Base-by-base conservation (phyloP, 2,113 vertebrate genomes). In the Casuarius casuarius region DNA sequence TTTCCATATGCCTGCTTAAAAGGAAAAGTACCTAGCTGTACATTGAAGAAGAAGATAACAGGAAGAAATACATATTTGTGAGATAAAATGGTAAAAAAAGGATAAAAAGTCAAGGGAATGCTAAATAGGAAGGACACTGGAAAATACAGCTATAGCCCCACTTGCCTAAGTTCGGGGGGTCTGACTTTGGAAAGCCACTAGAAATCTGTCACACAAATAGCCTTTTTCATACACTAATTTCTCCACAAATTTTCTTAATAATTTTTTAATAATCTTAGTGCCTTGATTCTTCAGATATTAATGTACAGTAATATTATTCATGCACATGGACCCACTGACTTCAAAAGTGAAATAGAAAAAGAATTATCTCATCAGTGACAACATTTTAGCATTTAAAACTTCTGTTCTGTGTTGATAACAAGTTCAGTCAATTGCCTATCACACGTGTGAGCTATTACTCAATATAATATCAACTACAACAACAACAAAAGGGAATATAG, bases 381-480 rank as follows among this genome's bases (percentile, higher is more conserved):
- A 63, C 4, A 48, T 78, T 91, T 87, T 56, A 63, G n/a, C 75
- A 49, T 79, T 82, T 81, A 92, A 89, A 95, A 40, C 17, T 31
- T 70, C 71, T 79, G 12, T 58, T 94, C 52, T 95, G 5, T 86
- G 26, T 62, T 91, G 46, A 74, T 65, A 77, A 85, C 92, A 73
- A 91, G 85, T 95, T 92, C 71, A 85, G 63, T 40, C 26, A 77
- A 54, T 93, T 93, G 51, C 25, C 46, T 91, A 59, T 38, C 13
- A 89, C 1, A 4, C 16, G 90, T 86, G 52, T 75, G 74, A 87
- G 70, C n/a, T 84, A 71, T 93, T 93, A 82, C 16, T 14, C 54
- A 89, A 71, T 93, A 91, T 86, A 94, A 78, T 1, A 92, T 18
- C 54, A 91, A 70, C 18, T 46, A 44, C 23, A 83, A 62, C 6